Conservation (phyloP, 2,113 vertebrate genomes). For the Pongo pygmaeus region DNA sequence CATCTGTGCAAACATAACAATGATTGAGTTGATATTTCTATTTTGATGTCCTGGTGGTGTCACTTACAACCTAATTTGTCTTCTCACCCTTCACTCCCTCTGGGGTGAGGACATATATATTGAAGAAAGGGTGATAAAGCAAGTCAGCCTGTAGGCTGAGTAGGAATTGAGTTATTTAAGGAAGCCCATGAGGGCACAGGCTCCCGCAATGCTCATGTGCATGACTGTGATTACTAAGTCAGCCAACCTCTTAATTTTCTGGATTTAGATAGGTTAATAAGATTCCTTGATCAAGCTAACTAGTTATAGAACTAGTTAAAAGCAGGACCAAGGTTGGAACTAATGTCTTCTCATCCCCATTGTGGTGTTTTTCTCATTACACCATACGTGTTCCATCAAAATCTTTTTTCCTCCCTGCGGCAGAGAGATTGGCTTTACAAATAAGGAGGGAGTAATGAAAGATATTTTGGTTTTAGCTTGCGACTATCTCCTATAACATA, state of each 20-base stretch:
- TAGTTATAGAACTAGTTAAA: background rate
- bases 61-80: conserved; percentile 56
- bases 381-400: background rate
- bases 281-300: background rate
- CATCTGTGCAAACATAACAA: conserved; percentile 52
- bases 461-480: background rate
- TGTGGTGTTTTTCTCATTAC: background rate
- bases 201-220: background rate
- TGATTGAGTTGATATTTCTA: background rate
- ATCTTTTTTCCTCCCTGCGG: conserved; percentile 36
- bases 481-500: background rate
- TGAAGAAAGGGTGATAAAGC: background rate
- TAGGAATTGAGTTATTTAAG: background rate
- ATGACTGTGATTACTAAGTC: background rate
- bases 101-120: background rate
- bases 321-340: background rate
- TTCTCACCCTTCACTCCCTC: background rate
- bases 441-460: conserved; percentile 15
- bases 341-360: background rate
- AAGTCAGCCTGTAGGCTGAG: background rate
- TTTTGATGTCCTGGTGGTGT: conserved; percentile 1
- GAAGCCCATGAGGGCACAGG: background rate
- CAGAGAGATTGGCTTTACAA: conserved; percentile 17
- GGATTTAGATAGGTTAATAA: background rate
- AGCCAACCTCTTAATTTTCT: background rate